Base-by-base conservation (phyloP, 2,797 vertebrate species). In the Lacerta viridis region DNA sequence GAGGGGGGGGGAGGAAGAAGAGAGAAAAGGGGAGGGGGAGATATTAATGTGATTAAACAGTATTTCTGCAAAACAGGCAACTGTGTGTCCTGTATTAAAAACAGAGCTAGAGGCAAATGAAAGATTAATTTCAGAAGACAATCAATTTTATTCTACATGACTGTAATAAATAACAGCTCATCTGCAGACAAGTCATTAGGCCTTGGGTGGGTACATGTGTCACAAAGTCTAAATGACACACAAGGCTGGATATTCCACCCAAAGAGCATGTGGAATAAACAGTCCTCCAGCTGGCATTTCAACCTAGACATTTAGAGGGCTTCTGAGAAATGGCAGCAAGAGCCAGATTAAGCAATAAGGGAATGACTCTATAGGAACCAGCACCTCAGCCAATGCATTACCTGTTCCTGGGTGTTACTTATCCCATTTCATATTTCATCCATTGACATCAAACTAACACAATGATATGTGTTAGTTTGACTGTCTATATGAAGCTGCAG, bases 31-130 rank as follows among this genome's bases (percentile, higher is more conserved):
- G 97, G 97, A 97, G 96, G 96, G 95, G 95, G 95, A 97, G 97
- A 98, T 98, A 98, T 97, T 98, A 98, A 98, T 98, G 98, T 98
- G 98, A 98, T 98, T 98, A 98, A 98, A 98, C 97, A 98, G 97
- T 97, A 97, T 98, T 98, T 98, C 97, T 97, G 97, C 97, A 98
- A 97, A 89, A 97, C 96, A 97, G 96, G 96, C 96, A 96, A 97
- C 95, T 97, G 94, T 97, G 97, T 97, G 97, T 98, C 97, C 97
- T 97, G 97, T 98, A 97, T 97, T 98, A 98, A 97, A 87, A 98
- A 97, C 96, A 97, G 96, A 96, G 97, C 98, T 98, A 95, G 95
- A 97, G 97, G 98, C 98, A 97, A 98, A 97, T 96, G 96, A 97
- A 97, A 98, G 98, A 98, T 98, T 98, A 98, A 98, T 98, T 98